Evolutionary conservation across 2,888 invertebrate species (phyloP).

Genomic region (Euplexia lucipara): DNA sequence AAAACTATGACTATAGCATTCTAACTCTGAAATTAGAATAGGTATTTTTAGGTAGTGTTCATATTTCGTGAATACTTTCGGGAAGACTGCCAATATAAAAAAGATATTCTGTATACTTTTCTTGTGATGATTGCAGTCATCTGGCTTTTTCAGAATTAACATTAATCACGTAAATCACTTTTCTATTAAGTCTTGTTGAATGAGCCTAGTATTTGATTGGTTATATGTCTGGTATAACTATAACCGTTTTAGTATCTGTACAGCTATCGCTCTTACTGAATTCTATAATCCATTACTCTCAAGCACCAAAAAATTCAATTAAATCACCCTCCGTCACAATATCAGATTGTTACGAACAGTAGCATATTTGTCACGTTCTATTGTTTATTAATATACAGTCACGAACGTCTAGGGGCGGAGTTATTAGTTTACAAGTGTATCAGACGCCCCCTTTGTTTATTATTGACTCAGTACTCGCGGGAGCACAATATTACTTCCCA

Average conservation of each 20-base stretch:
- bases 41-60: no score
- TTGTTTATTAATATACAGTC: conserved; percentile 85
- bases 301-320: conserved; percentile 75
- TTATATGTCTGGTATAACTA: neutral
- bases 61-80: no score
- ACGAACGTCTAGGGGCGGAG: conserved; percentile 77
- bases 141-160: no score
- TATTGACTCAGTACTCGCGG: conserved; percentile 85
- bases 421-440: conserved; percentile 91
- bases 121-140: no score
- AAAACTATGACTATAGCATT: no score
- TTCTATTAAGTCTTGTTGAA: neutral
- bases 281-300: conserved; percentile 31
- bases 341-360: conserved; percentile 72
- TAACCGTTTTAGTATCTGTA: neutral
- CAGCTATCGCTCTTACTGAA: conserved; percentile 15
- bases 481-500: conserved; percentile 83
- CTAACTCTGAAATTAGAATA: no score
- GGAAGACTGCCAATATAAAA: no score
- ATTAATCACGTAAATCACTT: no score
- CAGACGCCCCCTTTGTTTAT: conserved; percentile 89
- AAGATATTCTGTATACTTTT: no score
- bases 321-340: conserved; percentile 69
- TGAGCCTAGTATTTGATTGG: neutral
- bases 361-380: conserved; percentile 77